phyloP scores from a whole-genome alignment of 2,888 invertebrate species.

The Tethea ocularis region DNA sequence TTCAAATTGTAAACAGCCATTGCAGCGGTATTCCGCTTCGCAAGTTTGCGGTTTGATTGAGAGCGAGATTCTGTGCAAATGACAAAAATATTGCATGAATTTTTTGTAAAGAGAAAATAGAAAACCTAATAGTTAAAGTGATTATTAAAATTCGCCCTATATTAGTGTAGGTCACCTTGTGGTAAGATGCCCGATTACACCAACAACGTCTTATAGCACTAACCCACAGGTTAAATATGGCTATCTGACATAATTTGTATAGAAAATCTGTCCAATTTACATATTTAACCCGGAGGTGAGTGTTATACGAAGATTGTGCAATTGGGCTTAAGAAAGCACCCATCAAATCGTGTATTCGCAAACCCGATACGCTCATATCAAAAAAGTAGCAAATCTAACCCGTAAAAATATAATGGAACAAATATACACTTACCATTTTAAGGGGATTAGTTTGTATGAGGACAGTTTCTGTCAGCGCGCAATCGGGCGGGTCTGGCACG shows the following conservation, averaged over 20 bases:
- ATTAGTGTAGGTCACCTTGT: no score
- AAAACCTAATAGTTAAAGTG: background rate
- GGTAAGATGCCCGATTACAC: no score
- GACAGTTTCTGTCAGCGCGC: conserved; percentile 96
- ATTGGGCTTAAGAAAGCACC: no score
- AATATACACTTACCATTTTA: conserved; percentile 87
- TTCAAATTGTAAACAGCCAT: background rate
- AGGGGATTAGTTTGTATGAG: conserved; percentile 98
- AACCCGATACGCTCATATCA: no score
- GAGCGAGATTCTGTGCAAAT: background rate
- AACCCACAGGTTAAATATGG: no score
- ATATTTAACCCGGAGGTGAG: no score
- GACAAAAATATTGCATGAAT: background rate
- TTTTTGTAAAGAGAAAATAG: background rate
- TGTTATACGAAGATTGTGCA: no score
- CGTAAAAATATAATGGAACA: background rate
- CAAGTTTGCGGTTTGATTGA: background rate
- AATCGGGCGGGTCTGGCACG: conserved; percentile 91
- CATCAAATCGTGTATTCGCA: no score
- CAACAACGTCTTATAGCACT: no score
- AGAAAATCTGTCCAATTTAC: no score
- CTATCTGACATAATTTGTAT: no score
- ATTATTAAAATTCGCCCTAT: background rate
- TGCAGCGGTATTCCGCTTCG: background rate
- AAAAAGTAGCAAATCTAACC: no score